phyloP scores from a whole-genome alignment of 2,888 invertebrate species.

The Zygothrica quintamaculata region DNA sequence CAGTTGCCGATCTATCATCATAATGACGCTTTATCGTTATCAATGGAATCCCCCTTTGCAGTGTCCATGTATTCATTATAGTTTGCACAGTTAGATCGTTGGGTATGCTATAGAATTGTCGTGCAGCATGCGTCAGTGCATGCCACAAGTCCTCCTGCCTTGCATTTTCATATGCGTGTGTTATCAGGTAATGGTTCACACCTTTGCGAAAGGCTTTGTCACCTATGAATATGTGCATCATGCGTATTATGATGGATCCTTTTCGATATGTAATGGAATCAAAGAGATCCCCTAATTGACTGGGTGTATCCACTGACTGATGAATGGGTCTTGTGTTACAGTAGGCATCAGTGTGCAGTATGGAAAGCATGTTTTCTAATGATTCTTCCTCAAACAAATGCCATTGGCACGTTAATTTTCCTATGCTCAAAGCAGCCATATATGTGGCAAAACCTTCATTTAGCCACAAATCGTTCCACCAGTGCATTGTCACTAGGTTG shows the following conservation, averaged over 20 bases:
- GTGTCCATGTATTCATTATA: slow-evolving; percentile 94
- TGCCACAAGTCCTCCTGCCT: slow-evolving; percentile 93
- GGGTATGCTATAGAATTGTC: slow-evolving; percentile 85
- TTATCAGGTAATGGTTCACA: slow-evolving; percentile 87
- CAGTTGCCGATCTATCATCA: slow-evolving; percentile 85
- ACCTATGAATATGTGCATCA: slow-evolving; percentile 96
- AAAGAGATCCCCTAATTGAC: slow-evolving; percentile 91
- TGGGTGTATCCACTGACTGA: slow-evolving; percentile 89
- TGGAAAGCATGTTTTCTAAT: slow-evolving; percentile 85
- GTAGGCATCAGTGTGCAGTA: slow-evolving; percentile 88
- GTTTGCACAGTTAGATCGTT: slow-evolving; percentile 87
- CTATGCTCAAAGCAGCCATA: slow-evolving; percentile 86
- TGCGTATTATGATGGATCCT: slow-evolving; percentile 93
- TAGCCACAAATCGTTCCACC: slow-evolving; percentile 92
- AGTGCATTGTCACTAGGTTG: slow-evolving; percentile 91
- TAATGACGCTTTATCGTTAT: slow-evolving; percentile 88
- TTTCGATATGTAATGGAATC: slow-evolving; percentile 93
- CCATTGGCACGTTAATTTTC: slow-evolving; percentile 87
- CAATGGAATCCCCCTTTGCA: slow-evolving; percentile 92
- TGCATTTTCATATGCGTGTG: slow-evolving; percentile 89
- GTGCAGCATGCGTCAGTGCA: slow-evolving; percentile 87
- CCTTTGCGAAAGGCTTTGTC: slow-evolving; percentile 89
- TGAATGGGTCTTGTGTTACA: slow-evolving; percentile 91
- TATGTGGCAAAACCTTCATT: slow-evolving; percentile 91
- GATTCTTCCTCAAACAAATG: slow-evolving; percentile 85